Conservation (phyloP, 2,888 invertebrate species). For the Magallana nippona region DNA sequence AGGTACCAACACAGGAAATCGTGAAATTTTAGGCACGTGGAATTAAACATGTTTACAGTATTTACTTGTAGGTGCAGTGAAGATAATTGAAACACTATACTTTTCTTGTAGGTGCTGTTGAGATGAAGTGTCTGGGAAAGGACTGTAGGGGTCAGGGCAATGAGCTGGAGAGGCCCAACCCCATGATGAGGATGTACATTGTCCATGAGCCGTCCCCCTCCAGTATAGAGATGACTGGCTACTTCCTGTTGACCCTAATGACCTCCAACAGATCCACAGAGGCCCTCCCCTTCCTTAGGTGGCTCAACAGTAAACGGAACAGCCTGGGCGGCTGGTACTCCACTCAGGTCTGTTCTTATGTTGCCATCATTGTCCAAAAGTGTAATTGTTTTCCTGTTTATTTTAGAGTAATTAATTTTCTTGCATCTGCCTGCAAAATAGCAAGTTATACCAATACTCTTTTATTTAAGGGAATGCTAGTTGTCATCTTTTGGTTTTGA, state of each 20-base stretch:
- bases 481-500: no score
- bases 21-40: no score
- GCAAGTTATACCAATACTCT: no score
- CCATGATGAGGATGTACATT: not conserved
- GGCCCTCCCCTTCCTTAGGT: slow-evolving; percentile 65
- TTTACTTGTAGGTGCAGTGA: no score
- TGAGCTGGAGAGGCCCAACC: not conserved
- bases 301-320: slow-evolving; percentile 70
- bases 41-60: no score
- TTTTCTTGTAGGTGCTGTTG: not conserved
- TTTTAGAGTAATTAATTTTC: not conserved
- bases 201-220: not conserved
- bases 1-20: no score
- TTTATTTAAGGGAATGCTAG: no score
- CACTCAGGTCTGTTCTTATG: slow-evolving; percentile 71
- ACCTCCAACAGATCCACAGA: not conserved
- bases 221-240: slow-evolving; percentile 70
- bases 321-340: slow-evolving; percentile 72
- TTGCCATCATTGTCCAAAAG: not conserved
- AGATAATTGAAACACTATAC: not conserved
- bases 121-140: slow-evolving; percentile 11
- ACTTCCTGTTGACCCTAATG: slow-evolving; percentile 66
- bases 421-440: no score
- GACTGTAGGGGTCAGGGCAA: not conserved
- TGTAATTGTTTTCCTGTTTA: not conserved